Base-by-base conservation (phyloP, 2,888 invertebrate genomes). In the Aleiodes testaceus region DNA sequence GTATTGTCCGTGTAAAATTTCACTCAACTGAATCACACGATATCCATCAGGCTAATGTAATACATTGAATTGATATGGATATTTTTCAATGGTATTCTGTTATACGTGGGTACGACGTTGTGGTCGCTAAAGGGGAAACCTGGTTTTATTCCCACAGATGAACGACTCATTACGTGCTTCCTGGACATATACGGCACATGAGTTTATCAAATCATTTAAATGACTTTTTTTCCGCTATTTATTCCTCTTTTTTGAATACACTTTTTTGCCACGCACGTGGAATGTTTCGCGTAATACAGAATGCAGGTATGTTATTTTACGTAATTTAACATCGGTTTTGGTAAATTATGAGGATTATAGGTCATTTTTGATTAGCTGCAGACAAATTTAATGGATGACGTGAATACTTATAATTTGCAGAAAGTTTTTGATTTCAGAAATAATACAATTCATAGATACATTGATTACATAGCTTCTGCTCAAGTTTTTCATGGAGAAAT, bases 201-300 rank as follows among this genome's bases (percentile, higher is more conserved):
- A 59, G 59, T 59, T 59, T 26, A 59, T 59, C 59, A 59, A 59
- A 59, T 59, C 42, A 59, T 59, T 59, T 59, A 59, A 59, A 59
- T 59, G 11, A 42, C 7, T 59, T 9, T 20, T 50, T 50, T 36
- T 42, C 20, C 26, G 3, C 26, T 42, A 16, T 59, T 59, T 42
- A 16, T 59, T 7, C 26, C 42, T 14, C 11, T 16, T 2, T 36
- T 36, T 6, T 36, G 3, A 36, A 36, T 7, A 7, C 11, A 9
- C 9, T 9, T 36, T 36, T 36, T 0, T 36, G 36, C 36, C 9
- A 36, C 36, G 36, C 36, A 9, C 6, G 30, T 14, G 36, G 36
- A 36, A 30, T 22, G 22, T 55, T 55, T 36, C 55, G 36, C 16
- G 59, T 18, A 42, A 36, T 3, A 3, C 59, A 42, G 59, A 42